Base-by-base conservation (phyloP, 2,797 vertebrate species). In the Adelosebastes latens region DNA sequence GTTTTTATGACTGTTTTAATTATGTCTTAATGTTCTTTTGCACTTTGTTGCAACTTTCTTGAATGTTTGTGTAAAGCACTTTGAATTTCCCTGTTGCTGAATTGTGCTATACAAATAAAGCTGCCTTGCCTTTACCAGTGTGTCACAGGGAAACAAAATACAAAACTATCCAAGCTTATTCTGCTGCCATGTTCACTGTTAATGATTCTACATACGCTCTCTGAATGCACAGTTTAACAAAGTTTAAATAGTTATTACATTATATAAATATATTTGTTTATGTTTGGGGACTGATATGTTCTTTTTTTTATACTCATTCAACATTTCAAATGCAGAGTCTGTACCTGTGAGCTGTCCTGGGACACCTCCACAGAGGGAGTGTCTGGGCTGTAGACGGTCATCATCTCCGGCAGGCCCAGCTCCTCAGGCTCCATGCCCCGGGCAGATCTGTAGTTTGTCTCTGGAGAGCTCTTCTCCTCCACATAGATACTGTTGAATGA, bases 391-490 rank as follows among this genome's bases (percentile, higher is more conserved):
- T 88, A 84, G 39, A 87, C 77, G 0, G 83, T 87, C 81, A 87
- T 92, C 75, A 85, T 82, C 69, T 92, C 93, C 0, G 92, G 89
- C 62, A 86, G 78, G 18, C 5, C 84, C 66, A 90, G 81, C 58
- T 92, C 89, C 60, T 93, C 91, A 0, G 87, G 72, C 84, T 95
- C 93, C 82, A 92, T 90, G 67, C 69, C 84, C 16, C 59, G 24
- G 58, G 58, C 27, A 32, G 65, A 4, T 86, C 60, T 74, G 67
- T 42, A 52, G 53, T 27, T 18, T 1, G 65, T 67, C 22, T 88
- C 80, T 2, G 62, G 34, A 20, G 82, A 59, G 29, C 36, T 58
- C 6, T 2, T 79, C 18, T 88, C 83, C 55, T 90, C 82, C 58
- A 84, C 84, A 39, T 46, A 68, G 7, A 82, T 4, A 10, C 34